Conservation (phyloP, 2,113 vertebrate genomes). For the Butastur rufipennis region DNA sequence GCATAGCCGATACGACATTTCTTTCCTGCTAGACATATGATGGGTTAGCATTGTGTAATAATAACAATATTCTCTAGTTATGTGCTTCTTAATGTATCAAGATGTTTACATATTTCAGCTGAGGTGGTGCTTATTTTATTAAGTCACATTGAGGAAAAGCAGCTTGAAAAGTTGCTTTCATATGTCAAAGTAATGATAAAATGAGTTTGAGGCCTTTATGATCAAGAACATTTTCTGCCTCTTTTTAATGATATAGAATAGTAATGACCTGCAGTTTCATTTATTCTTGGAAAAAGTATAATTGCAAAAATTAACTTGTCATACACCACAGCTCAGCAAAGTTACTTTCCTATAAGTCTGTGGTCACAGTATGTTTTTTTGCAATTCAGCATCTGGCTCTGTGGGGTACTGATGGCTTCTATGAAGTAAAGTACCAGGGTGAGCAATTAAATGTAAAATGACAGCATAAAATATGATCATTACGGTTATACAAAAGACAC, state of each 20-base stretch:
- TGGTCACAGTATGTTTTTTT: conserved; percentile 85
- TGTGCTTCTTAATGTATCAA: conserved; percentile 25
- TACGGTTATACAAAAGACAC: conserved; percentile 88
- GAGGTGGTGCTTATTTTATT: conserved; percentile 66
- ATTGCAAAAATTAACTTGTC: conserved; percentile 87
- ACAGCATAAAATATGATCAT: conserved; percentile 91
- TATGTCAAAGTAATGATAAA: conserved; percentile 66
- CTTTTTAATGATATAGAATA: conserved; percentile 74
- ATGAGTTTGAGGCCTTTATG: conserved; percentile 69
- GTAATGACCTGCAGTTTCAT: conserved; percentile 76
- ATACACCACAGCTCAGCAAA: conserved; percentile 80
- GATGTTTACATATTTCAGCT: conserved; percentile 56
- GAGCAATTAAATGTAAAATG: conserved; percentile 86
- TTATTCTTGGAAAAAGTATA: conserved; percentile 83
- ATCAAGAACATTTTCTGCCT: conserved; percentile 63
- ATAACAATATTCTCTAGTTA: conserved; percentile 7
- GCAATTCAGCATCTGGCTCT: conserved; percentile 84
- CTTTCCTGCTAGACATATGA: neutral
- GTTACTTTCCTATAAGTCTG: conserved; percentile 78
- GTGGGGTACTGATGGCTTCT: conserved; percentile 87
- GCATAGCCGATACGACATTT: neutral
- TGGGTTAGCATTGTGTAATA: conserved; percentile 26
- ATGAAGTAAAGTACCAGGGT: conserved; percentile 81
- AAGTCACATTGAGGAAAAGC: conserved; percentile 51
- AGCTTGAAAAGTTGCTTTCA: conserved; percentile 68